Evolutionary conservation across 2,888 invertebrate genomes (phyloP).

Genomic region (Protonemura montana): DNA sequence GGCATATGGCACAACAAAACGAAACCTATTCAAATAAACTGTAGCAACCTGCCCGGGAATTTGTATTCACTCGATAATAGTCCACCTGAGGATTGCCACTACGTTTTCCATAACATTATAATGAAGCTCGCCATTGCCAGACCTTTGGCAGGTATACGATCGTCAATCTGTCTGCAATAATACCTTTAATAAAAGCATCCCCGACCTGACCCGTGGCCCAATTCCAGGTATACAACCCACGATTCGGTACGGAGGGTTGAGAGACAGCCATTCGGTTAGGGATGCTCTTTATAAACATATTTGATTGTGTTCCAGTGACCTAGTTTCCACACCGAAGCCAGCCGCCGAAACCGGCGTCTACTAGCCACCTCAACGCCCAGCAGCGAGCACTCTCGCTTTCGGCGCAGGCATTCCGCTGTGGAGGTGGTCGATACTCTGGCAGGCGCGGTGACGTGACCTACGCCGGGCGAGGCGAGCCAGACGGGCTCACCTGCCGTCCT

Average conservation of each 20-base stretch:
- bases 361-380: background rate
- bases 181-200: background rate
- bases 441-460: background rate
- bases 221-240: constrained; percentile 16
- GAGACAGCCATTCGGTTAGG: background rate
- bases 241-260: background rate
- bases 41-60: background rate
- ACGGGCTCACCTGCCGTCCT: background rate
- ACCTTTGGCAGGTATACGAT: background rate
- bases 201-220: constrained; percentile 17
- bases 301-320: constrained; percentile 25
- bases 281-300: constrained; percentile 19
- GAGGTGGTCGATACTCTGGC: background rate
- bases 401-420: background rate
- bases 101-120: background rate
- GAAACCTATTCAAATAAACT: constrained; percentile 5
- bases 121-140: background rate
- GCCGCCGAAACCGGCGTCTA: background rate
- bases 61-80: background rate
- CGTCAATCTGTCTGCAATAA: background rate
- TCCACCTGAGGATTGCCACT: background rate
- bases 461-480: background rate
- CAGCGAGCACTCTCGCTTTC: constrained; percentile 22
- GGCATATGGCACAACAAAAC: background rate
- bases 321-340: background rate